Evolutionary conservation across 2,888 invertebrate species (phyloP), one percentile per base, ranked within the genome.

Genomic region (Drosophila neotestacea): DNA sequence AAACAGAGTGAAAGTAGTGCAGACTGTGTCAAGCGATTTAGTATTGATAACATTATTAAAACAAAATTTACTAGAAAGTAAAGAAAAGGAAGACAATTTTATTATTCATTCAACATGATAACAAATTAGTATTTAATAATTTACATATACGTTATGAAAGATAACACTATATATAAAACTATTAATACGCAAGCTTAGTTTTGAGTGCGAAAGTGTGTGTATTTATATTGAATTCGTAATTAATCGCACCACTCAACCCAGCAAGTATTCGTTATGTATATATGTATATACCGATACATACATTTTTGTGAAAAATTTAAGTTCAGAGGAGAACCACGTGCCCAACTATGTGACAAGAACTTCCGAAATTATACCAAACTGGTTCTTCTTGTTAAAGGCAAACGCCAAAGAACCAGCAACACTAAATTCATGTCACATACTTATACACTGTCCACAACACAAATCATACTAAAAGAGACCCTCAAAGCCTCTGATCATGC

Each of bases 361-460:
- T 7, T 11, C 11, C 30, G 22, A 73, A 63, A 39, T 27, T 39
- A 9, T 44, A 9, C 13, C 0, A 55, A 76, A 77, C 77, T n/a
- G 64, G 75, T 77, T 76, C 4, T 22, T 22, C 41, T 28, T 10
- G 47, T 42, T 41, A 36, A 27, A 47, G 10, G 16, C 30, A 28
- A 52, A 30, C 22, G 1, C 27, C 36, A 34, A 22, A 58, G 36
- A 71, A 63, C 47, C 60, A 52, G 56, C 44, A 48, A 32, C 28
- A n/a, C 41, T n/a, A 62, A 58, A 13, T 46, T 41, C 22, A 13
- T 50, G 22, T 42, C 46, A 59, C 54, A 41, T 13, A 44, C 22
- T 3, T 22, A 22, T 66, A 63, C 32, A 66, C 42, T 6, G 32
- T 22, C 42, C 9, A 34, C 28, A 30, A 6, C 41, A 44, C 13